Evolutionary conservation across 2,888 invertebrate genomes (phyloP), one percentile per base, ranked within the genome.

Genomic region (Amphipyra tragopoginis): DNA sequence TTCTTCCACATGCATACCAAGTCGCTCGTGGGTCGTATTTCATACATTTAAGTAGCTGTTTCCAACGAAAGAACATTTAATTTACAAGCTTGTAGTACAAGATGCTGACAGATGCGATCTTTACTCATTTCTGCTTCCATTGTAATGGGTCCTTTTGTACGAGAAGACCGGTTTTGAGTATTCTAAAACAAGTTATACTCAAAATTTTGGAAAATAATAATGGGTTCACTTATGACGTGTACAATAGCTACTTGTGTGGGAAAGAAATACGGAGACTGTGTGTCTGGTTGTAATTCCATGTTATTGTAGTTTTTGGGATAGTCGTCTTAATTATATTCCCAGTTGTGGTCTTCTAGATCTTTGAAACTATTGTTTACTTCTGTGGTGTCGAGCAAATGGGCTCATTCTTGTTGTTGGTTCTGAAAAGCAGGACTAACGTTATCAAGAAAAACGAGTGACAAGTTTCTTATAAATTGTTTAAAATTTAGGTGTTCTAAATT

Each of bases 51-150:
- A 60, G 60, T 52, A 52, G 4, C 44, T 42, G n/a, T n/a, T 55
- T 56, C 42, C n/a, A 43, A 54, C 48, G 14, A 50, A 57, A 40
- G 58, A 26, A 15, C 40, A 66, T 9, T 50, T 50, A 54, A 68
- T 53, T 74, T 54, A 57, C 33, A 68, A 74, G 47, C 73, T 15
- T 42, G 33, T 40, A 47, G 49, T 21, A 33, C 47, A 52, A 60
- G 13, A 50, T 14, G 44, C 11, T 63, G 70, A 57, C 70, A 71
- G 70, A 71, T 71, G 70, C 75, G 11, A 71, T 71, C 74, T 74
- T 47, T 44, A 39, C 56, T 57, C 43, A 75, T 50, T 54, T 65
- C 33, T 53, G 66, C 42, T 39, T 33, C 50, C 53, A 65, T 70
- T 65, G 49, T 64, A 49, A 57, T 75, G 56, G 39, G 57, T 40